These are phyloP conservation scores for Nasua narica DNA, from an alignment of 2,797 vertebrate species.

Conservation along the genomic window DNA sequence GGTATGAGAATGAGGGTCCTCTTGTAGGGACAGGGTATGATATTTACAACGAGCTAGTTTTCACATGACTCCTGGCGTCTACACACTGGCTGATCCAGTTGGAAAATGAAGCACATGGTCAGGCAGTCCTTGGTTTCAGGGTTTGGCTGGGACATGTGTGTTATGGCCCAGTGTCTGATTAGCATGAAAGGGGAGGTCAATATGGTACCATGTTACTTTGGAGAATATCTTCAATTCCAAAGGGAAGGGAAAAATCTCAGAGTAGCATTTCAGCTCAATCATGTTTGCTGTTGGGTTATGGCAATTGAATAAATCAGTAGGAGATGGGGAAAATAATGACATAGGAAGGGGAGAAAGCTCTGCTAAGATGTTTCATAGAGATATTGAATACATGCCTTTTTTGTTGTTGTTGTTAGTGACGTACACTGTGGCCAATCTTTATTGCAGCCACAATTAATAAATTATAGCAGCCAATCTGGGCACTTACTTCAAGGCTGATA, in stretches of 20 bases:
- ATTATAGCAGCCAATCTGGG: not conserved
- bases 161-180: not conserved
- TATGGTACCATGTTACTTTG: not conserved
- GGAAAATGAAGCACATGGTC: not conserved
- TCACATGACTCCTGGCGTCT: not conserved
- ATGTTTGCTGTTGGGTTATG: not conserved
- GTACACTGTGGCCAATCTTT: not conserved
- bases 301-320: not conserved
- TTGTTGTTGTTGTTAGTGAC: not conserved
- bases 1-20: not conserved
- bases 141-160: not conserved
- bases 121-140: not conserved
- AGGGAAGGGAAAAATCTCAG: not conserved
- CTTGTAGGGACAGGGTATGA: not conserved
- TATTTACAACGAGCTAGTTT: not conserved
- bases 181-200: not conserved
- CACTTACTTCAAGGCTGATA: not conserved
- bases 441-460: not conserved
- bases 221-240: not conserved
- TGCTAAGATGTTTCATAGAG: not conserved
- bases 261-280: not conserved
- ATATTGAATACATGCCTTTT: not conserved
- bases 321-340: not conserved
- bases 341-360: not conserved
- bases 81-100: not conserved